Conservation (phyloP, 2,113 vertebrate genomes). For the Desmodus rotundus region DNA sequence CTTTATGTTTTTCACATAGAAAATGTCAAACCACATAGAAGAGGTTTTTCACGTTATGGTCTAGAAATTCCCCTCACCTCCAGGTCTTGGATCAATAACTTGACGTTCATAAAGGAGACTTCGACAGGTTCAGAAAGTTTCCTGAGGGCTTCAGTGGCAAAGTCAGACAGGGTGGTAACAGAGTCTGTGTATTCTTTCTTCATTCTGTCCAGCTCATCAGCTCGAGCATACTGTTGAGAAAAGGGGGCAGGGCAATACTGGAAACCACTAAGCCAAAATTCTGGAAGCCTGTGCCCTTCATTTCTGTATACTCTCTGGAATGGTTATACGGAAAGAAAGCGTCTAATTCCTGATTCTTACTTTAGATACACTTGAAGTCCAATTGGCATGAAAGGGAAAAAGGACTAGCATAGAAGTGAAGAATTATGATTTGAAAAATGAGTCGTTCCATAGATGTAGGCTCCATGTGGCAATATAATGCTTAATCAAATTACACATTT, state of each 20-base stretch:
- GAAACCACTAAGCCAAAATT: background rate
- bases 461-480: background rate
- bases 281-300: background rate
- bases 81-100: slow-evolving; percentile 88
- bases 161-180: slow-evolving; percentile 83
- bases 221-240: slow-evolving; percentile 86
- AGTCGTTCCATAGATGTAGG: background rate
- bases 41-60: background rate
- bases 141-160: slow-evolving; percentile 85
- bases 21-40: too few relatives aligned
- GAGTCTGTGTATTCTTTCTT: slow-evolving; percentile 88
- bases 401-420: background rate
- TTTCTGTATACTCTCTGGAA: background rate
- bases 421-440: background rate
- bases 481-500: background rate
- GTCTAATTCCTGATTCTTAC: background rate
- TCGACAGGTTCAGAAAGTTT: slow-evolving; percentile 87
- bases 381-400: background rate
- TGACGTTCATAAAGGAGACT: slow-evolving; percentile 89
- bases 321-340: background rate
- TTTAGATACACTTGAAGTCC: slow-evolving; percentile 32
- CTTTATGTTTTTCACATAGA: too few relatives aligned
- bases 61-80: slow-evolving; percentile 82
- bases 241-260: background rate
- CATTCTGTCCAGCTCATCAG: slow-evolving; percentile 91